A percentile compares a stretch with the other conserved stretches of the same genome.
Conservation (phyloP, 2,888 invertebrate species). For the Diarsia dahlii region DNA sequence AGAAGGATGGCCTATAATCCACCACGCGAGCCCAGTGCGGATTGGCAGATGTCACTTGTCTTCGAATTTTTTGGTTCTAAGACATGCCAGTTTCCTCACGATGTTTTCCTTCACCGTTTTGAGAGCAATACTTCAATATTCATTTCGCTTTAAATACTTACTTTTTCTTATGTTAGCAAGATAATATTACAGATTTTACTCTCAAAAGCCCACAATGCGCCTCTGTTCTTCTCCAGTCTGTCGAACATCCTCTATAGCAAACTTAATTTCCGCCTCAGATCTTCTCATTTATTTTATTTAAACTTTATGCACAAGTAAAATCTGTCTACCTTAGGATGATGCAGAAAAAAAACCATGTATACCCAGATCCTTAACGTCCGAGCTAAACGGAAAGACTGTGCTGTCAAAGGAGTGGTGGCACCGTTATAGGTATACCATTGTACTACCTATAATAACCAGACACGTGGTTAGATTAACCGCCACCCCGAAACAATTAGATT, state of each 20-base stretch:
- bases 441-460: not conserved
- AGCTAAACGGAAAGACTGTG: not conserved
- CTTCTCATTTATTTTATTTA: constrained; percentile 39
- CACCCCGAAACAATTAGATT: not conserved
- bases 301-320: not conserved
- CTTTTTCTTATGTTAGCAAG: not conserved
- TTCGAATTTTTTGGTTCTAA: no score
- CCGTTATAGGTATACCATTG: no score
- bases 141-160: not conserved
- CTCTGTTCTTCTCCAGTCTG: constrained; percentile 46
- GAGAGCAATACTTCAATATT: no score
- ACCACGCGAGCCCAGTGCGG: no score
- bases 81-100: no score
- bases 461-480: not conserved
- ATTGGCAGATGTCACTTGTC: no score
- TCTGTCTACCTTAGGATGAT: not conserved
- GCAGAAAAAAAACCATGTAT: not conserved
- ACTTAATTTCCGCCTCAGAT: constrained; percentile 76
- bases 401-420: no score
- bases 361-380: not conserved
- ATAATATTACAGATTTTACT: not conserved
- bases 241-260: constrained; percentile 70
- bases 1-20: no score
- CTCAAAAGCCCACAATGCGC: constrained; percentile 21
- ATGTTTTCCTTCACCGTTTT: no score